A percentile compares a stretch with the other conserved stretches of the same genome.
Evolutionary conservation across 2,888 invertebrate species (phyloP).

Genomic region (Anodontia alba): DNA sequence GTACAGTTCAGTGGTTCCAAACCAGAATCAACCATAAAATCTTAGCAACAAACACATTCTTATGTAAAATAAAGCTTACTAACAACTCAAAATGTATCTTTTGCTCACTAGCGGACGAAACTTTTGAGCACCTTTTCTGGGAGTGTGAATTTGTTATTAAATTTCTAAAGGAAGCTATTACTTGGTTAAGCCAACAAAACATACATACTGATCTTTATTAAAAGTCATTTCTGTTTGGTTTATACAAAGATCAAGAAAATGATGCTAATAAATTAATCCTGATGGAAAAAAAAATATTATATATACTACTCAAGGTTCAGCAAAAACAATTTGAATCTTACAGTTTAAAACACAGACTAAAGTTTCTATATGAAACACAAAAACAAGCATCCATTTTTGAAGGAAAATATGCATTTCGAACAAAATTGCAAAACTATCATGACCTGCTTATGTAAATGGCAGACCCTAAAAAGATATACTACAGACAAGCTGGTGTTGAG

Average conservation of each 20-base stretch:
- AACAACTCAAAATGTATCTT: not conserved
- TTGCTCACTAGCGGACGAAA: not conserved
- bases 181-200: not conserved
- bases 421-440: not conserved
- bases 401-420: not conserved
- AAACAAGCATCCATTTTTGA: not conserved
- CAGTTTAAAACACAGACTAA: not conserved
- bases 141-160: not conserved
- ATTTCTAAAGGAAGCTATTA: not conserved
- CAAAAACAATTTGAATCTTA: not conserved
- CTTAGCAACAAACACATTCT: not conserved
- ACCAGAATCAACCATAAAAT: not conserved
- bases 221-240: not conserved
- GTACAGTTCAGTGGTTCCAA: conserved; percentile 1
- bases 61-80: not conserved
- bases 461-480: not conserved
- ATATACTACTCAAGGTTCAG: not conserved
- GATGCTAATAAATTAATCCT: not conserved
- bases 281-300: not conserved
- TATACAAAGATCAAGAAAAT: not conserved
- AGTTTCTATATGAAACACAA: not conserved
- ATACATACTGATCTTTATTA: not conserved
- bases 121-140: not conserved
- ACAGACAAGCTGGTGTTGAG: not conserved
- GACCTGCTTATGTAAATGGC: not conserved